Evolutionary conservation across 1,140 invertebrate species (phyloP), one percentile per base, ranked within the genome.

Genomic region (Diorhabda carinulata): DNA sequence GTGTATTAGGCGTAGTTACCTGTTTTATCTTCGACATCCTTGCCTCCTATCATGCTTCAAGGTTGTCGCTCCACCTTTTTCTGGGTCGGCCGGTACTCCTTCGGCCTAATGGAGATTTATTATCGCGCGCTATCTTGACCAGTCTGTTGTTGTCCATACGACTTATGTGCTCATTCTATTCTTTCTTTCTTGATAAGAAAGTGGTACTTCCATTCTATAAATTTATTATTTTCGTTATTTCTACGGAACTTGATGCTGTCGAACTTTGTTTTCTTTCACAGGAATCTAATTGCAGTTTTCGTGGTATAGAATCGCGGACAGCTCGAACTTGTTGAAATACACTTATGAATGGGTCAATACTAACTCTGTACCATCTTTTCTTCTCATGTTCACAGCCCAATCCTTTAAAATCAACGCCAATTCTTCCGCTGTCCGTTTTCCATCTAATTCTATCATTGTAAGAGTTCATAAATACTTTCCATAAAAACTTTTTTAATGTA

Each of bases 291-390:
- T 52, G 45, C 45, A 52, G 45, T 8, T 52, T 52, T 52, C 45
- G 45, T 8, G 1, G 45, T 52, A 8, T 8, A 52, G 5, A 52
- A 52, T 52, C 8, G 45, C 45, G 45, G 45, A 8, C 45, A 5
- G 5, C 45, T 52, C 45, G 40, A 41, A 7, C 4, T 42, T 10
- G 41, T 5, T 3, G 4, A 41, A 40, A 7, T 41, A 41, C 40
- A 61, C 40, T 42, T 2, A 5, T 42, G 9, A 61, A 42, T 41
- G 59, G 1, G 10, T 61, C 59, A 42, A 61, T 61, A 41, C 3
- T 25, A 61, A 61, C 40, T 61, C 59, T 42, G 41, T 61, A 61
- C 59, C 40, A 61, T 25, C 59, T 61, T 61, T 61, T 61, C 59
- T 61, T 61, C 59, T 3, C 57, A 58, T 58, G 57, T 58, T 58